These are phyloP conservation scores for Aphrophora alni DNA, from an alignment of 2,888 invertebrate species.

Conservation along the genomic window DNA sequence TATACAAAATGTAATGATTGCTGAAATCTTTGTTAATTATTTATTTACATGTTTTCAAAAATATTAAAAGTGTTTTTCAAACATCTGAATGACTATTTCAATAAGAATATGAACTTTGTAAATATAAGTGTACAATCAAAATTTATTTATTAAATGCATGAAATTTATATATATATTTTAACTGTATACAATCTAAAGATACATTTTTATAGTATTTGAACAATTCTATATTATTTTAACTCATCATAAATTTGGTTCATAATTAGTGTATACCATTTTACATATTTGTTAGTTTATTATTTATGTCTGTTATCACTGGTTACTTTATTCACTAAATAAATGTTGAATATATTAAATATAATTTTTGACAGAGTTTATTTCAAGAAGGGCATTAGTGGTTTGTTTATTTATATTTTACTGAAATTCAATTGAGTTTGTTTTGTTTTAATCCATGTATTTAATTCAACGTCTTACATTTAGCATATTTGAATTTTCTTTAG, in stretches of 20 bases:
- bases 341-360: not conserved
- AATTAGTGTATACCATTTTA: not conserved
- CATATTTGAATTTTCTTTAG: too few relatives aligned
- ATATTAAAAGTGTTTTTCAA: not conserved
- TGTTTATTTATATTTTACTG: too few relatives aligned
- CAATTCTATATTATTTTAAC: not conserved
- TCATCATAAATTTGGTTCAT: not conserved
- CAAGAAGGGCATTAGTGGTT: too few relatives aligned
- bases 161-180: too few relatives aligned
- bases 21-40: not conserved
- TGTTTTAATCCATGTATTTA: not conserved
- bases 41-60: not conserved
- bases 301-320: not conserved
- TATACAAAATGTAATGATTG: not conserved
- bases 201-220: not conserved
- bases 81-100: too few relatives aligned
- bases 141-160: too few relatives aligned
- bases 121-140: too few relatives aligned
- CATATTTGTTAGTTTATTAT: not conserved
- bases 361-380: too few relatives aligned
- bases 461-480: not conserved
- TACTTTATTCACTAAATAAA: not conserved
- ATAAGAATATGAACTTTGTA: too few relatives aligned
- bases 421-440: not conserved
- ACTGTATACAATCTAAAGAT: not conserved